phyloP scores from a whole-genome alignment of 2,888 invertebrate species.

The Acanthosepion esculentum region DNA sequence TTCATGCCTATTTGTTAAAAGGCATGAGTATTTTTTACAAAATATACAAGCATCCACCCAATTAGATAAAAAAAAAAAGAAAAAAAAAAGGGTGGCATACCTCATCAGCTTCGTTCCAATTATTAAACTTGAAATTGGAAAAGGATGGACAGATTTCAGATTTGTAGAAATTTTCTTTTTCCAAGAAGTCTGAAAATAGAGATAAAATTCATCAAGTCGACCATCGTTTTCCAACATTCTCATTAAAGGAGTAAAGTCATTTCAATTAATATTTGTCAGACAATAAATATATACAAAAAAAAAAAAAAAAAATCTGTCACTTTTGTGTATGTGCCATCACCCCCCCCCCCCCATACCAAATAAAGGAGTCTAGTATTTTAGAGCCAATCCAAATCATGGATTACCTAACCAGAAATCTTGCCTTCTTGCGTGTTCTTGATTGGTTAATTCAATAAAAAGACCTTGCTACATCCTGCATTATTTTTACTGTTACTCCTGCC shows the following conservation, averaged over 20 bases:
- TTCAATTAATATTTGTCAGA: background rate
- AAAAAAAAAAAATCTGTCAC: too few relatives aligned
- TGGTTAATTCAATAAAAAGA: too few relatives aligned
- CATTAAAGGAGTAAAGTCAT: background rate
- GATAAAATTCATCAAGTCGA: background rate
- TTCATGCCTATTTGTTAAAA: background rate
- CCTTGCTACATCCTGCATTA: too few relatives aligned
- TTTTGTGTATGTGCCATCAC: too few relatives aligned
- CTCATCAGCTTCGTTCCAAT: constrained; percentile 77
- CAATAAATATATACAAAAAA: too few relatives aligned
- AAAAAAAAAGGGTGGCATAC: constrained; percentile 51
- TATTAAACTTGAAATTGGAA: constrained; percentile 79
- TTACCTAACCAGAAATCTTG: too few relatives aligned
- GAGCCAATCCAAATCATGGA: too few relatives aligned
- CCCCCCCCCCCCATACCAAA: too few relatives aligned
- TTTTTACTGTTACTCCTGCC: too few relatives aligned
- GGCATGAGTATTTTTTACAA: background rate
- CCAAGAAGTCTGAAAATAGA: constrained; percentile 60
- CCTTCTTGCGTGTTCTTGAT: too few relatives aligned
- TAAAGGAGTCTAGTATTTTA: too few relatives aligned
- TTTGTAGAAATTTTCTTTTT: constrained; percentile 55
- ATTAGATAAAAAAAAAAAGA: background rate
- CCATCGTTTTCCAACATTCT: background rate
- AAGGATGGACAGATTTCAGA: constrained; percentile 79
- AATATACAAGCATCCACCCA: too few relatives aligned